Evolutionary conservation across 2,888 invertebrate species (phyloP).

Genomic region (Leptopilina syphax): DNA sequence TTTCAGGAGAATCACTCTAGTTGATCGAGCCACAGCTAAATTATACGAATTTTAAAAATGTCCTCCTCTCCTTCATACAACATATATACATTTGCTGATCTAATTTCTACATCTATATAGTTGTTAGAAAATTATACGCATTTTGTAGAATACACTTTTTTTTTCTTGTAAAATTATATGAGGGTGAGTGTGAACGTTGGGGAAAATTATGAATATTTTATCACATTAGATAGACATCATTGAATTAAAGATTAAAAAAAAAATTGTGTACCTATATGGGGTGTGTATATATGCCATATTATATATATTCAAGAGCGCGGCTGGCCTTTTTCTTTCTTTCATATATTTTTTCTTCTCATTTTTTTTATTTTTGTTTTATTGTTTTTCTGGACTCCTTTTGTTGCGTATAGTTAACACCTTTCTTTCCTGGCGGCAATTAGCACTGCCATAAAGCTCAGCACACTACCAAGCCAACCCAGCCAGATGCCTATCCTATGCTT

Average conservation of each 20-base stretch:
- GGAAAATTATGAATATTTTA: constrained; percentile 7
- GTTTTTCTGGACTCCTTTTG: constrained; percentile 49
- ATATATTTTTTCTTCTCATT: constrained; percentile 23
- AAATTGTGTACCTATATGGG: background rate
- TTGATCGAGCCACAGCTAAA: no score
- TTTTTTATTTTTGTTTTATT: constrained; percentile 42
- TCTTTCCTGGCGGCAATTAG: constrained; percentile 70
- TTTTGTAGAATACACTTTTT: constrained; percentile 3
- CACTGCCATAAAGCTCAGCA: constrained; percentile 66
- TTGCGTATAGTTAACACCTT: constrained; percentile 69
- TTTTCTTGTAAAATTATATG: background rate
- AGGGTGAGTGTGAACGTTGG: constrained; percentile 2
- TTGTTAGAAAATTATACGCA: background rate
- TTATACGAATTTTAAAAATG: background rate
- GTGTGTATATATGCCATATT: background rate
- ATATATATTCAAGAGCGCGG: constrained; percentile 26
- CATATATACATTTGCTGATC: background rate
- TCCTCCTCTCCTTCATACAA: no score
- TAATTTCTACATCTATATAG: background rate
- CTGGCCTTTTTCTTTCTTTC: constrained; percentile 6
- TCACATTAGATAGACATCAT: background rate
- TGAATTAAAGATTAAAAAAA: constrained; percentile 1
- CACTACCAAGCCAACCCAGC: constrained; percentile 43
- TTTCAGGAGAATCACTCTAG: no score
- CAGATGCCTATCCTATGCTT: constrained; percentile 55